Evolutionary conservation across 2,888 invertebrate species (phyloP).

Genomic region (Trichogramma dendrolimi): DNA sequence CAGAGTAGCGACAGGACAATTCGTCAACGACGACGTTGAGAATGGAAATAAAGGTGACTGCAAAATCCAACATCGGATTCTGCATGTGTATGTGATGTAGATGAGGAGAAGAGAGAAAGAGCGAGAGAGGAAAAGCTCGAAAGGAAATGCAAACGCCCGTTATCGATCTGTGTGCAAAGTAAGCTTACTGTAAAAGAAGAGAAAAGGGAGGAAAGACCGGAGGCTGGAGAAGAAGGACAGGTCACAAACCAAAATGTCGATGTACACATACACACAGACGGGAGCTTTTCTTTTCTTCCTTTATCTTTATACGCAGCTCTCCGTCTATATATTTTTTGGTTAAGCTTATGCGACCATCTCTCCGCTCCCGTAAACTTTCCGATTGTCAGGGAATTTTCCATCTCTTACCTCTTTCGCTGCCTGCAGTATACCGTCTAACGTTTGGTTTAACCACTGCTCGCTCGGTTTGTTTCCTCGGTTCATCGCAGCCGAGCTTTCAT

Average conservation of each 20-base stretch:
- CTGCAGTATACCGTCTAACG: too few species aligned
- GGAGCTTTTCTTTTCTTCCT: conserved; percentile 11
- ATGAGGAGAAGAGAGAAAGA: not conserved
- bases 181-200: conserved; percentile 11
- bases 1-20: conserved; percentile 8
- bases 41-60: conserved; percentile 18
- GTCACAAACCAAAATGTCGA: conserved; percentile 11
- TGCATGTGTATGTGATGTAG: too few species aligned
- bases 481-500: too few species aligned
- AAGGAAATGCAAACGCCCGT: conserved; percentile 16
- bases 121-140: not conserved
- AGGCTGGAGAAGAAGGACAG: conserved; percentile 9
- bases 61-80: not conserved
- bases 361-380: too few species aligned
- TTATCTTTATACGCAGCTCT: too few species aligned
- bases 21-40: conserved; percentile 15
- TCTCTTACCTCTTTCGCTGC: too few species aligned
- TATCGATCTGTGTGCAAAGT: conserved; percentile 22
- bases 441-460: too few species aligned
- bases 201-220: not conserved
- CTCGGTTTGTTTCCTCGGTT: too few species aligned
- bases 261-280: not conserved
- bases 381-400: too few species aligned
- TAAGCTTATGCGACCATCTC: too few species aligned
- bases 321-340: too few species aligned